Evolutionary conservation across 2,797 vertebrate species (phyloP), one percentile per base, ranked within the genome.

Genomic region (Kryptolebias ocellatus): DNA sequence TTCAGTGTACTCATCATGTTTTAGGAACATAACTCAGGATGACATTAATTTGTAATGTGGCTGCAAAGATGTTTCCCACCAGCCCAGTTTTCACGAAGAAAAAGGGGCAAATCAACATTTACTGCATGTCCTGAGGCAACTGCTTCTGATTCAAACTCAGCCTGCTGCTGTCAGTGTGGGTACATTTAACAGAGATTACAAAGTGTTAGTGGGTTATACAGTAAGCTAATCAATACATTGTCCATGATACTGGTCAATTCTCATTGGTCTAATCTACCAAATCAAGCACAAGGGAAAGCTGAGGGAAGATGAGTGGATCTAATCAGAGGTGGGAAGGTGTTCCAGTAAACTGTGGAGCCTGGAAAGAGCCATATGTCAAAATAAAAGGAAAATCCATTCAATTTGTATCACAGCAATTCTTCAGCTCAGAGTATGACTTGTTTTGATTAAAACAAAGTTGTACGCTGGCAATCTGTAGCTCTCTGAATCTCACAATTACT

Each of bases 41-140:
- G 83, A 83, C 83, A 89, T 92, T 81, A 92, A 91, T 89, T 87
- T 81, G 89, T 90, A 92, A 92, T 90, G 89, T 72, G 88, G 77
- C 79, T 85, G 73, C 82, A 67, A 87, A 93, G 92, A 95, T 89
- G 86, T 83, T 73, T 67, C 53, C 69, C 74, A 44, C 45, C 73
- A 63, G 55, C 15, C 0, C 52, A 65, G 52, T 82, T 84, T 86
- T 83, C 59, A 34, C 3, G 24, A 56, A 5, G 20, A 75, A 85
- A 85, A 57, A 17, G 51, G 72, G 63, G 76, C 78, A 85, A 90
- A 92, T 88, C 83, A 91, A 91, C 87, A 83, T 85, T 79, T 81
- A 51, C 49, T 51, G 49, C 24, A 81, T 85, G 80, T 85, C 90
- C 87, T 78, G 70, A 83, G 84, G 83, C 86, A 80, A 85, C 83